These are phyloP conservation scores for Cephus sareptanus DNA, from an alignment of 2,888 invertebrate species.

Conservation along the genomic window DNA sequence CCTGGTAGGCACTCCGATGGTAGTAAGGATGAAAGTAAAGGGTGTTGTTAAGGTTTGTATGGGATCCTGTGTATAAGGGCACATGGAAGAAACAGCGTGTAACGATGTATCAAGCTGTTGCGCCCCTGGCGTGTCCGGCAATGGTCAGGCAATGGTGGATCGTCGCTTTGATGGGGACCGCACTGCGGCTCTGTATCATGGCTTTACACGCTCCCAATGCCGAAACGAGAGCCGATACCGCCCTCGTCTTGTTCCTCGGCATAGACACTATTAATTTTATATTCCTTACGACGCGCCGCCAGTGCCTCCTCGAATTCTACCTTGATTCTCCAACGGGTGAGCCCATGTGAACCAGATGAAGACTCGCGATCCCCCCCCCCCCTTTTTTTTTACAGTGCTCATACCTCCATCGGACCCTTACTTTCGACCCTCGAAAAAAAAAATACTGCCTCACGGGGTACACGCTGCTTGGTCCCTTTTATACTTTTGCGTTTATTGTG, in stretches of 20 bases:
- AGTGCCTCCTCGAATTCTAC: constrained; percentile 25
- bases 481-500: background rate
- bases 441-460: background rate
- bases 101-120: constrained; percentile 66
- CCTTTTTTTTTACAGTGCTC: background rate
- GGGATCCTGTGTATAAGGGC: constrained; percentile 32
- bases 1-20: background rate
- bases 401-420: background rate
- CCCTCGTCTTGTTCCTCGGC: constrained; percentile 54
- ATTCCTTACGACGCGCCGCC: constrained; percentile 40
- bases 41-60: background rate
- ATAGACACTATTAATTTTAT: constrained; percentile 64
- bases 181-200: constrained; percentile 58
- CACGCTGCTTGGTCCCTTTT: background rate
- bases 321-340: constrained; percentile 8
- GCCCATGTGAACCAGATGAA: background rate
- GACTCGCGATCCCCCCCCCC: background rate
- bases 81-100: constrained; percentile 61
- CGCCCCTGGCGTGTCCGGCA: constrained; percentile 65
- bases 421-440: background rate
- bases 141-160: constrained; percentile 60
- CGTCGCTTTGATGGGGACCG: constrained; percentile 60
- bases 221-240: constrained; percentile 62
- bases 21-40: background rate
- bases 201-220: constrained; percentile 61